These are phyloP conservation scores for Oscheius myriophilus DNA, from an alignment of 2,888 invertebrate genomes.

Conservation along the genomic window DNA sequence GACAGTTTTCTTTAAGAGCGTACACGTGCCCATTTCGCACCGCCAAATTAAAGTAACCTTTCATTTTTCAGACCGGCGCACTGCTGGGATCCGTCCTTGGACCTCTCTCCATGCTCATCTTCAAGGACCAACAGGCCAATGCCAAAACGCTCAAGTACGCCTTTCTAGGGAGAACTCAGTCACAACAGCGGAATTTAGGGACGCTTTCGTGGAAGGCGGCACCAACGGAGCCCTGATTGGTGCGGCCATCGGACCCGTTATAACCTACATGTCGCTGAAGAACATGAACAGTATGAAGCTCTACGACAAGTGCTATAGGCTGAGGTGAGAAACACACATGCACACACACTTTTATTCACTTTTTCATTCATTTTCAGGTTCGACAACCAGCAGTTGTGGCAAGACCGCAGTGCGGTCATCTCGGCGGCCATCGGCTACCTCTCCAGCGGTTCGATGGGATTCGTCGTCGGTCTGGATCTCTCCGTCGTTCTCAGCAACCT, in stretches of 20 bases:
- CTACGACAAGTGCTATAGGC: constrained; percentile 61
- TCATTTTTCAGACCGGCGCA: constrained; percentile 50
- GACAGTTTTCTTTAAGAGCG: too few species aligned
- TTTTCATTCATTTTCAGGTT: constrained; percentile 40
- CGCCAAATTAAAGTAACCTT: too few species aligned
- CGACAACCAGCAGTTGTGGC: constrained; percentile 51
- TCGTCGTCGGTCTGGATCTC: constrained; percentile 59
- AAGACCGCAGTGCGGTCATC: constrained; percentile 53
- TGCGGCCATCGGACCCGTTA: constrained; percentile 52
- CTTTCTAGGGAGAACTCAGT: not conserved
- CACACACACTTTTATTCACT: not conserved
- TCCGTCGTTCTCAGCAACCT: constrained; percentile 48
- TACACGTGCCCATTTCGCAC: too few species aligned
- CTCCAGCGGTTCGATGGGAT: constrained; percentile 52
- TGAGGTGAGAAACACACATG: constrained; percentile 36
- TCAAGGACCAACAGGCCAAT: constrained; percentile 34
- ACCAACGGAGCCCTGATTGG: constrained; percentile 51
- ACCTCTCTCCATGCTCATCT: constrained; percentile 42
- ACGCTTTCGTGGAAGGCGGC: constrained; percentile 52
- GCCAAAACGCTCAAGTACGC: constrained; percentile 30
- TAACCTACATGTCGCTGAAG: constrained; percentile 54
- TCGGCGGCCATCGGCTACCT: constrained; percentile 58
- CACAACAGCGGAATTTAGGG: constrained; percentile 27
- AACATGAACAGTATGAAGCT: constrained; percentile 58
- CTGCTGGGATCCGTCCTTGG: constrained; percentile 56